A percentile compares a stretch with the other conserved stretches of the same genome.
Evolutionary conservation across 2,797 vertebrate genomes (phyloP).

Genomic region (Anguilla obscura): DNA sequence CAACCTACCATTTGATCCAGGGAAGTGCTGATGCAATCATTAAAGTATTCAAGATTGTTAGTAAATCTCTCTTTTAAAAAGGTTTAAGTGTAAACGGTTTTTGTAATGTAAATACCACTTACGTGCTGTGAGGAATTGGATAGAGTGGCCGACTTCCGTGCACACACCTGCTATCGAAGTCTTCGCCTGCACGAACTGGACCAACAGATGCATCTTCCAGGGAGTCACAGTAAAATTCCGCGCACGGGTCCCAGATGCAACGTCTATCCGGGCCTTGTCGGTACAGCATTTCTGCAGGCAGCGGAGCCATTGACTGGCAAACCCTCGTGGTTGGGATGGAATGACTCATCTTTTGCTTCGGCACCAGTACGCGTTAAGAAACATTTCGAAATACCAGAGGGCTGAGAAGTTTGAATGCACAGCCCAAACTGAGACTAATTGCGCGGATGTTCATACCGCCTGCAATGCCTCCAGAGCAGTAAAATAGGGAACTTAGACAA

Average conservation of each 20-base stretch:
- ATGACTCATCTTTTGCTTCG: conserved; percentile 18
- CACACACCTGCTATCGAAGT: neutral
- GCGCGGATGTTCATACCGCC: neutral
- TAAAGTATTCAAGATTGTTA: too few species aligned
- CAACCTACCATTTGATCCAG: too few species aligned
- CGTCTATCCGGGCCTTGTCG: too few species aligned
- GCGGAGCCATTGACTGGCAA: conserved; percentile 19
- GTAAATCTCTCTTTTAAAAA: too few species aligned
- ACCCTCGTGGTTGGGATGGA: conserved; percentile 8
- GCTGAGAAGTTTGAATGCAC: neutral
- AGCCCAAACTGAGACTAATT: neutral
- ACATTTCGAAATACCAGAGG: neutral
- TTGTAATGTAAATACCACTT: too few species aligned
- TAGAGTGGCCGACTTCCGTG: too few species aligned
- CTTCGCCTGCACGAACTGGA: neutral
- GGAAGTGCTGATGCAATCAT: too few species aligned
- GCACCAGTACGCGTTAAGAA: neutral
- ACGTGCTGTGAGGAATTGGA: too few species aligned
- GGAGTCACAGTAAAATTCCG: neutral
- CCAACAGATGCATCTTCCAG: neutral
- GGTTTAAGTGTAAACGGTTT: too few species aligned
- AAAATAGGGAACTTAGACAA: too few species aligned
- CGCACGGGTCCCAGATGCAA: neutral
- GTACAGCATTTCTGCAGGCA: neutral
- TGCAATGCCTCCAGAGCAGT: neutral